These are phyloP conservation scores for Apamea epomidion DNA, from an alignment of 2,888 invertebrate species.

Conservation along the genomic window DNA sequence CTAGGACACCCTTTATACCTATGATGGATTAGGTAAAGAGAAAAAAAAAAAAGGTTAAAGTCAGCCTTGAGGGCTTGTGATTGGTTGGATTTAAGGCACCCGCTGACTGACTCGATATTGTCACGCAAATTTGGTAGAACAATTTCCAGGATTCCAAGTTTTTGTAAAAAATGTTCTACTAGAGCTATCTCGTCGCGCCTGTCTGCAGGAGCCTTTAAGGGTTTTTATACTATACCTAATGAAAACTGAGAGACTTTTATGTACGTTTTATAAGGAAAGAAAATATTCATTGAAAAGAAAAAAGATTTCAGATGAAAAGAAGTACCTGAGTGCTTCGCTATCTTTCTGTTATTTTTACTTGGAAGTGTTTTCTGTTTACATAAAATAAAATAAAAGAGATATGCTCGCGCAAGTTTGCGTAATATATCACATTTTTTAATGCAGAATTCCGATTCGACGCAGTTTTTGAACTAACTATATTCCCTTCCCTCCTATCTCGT, in stretches of 20 bases:
- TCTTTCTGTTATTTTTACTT: conserved; percentile 8
- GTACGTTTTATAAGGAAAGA: neutral
- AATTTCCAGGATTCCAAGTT: neutral
- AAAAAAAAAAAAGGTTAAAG: conserved; percentile 36
- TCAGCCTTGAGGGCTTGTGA: conserved; percentile 27
- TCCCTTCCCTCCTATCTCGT: too few relatives aligned
- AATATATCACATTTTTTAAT: too few relatives aligned
- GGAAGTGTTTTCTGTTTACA: conserved; percentile 20
- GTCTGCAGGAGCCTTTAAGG: neutral
- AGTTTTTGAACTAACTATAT: too few relatives aligned
- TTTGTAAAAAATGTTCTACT: neutral
- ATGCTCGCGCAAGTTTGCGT: too few relatives aligned
- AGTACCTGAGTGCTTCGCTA: neutral
- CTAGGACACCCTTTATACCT: conserved; percentile 52
- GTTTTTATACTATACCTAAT: conserved; percentile 1
- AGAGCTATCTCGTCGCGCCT: neutral
- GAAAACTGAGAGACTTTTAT: conserved; percentile 1
- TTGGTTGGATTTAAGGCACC: conserved; percentile 7
- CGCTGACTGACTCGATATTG: neutral
- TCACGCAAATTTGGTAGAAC: neutral
- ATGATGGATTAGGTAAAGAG: conserved; percentile 50
- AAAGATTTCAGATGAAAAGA: conserved; percentile 1
- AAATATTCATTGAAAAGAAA: neutral
- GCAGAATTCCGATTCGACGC: too few relatives aligned
- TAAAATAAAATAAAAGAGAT: neutral